Evolutionary conservation across 1,140 invertebrate species (phyloP).

Genomic region (Drosophila varians): DNA sequence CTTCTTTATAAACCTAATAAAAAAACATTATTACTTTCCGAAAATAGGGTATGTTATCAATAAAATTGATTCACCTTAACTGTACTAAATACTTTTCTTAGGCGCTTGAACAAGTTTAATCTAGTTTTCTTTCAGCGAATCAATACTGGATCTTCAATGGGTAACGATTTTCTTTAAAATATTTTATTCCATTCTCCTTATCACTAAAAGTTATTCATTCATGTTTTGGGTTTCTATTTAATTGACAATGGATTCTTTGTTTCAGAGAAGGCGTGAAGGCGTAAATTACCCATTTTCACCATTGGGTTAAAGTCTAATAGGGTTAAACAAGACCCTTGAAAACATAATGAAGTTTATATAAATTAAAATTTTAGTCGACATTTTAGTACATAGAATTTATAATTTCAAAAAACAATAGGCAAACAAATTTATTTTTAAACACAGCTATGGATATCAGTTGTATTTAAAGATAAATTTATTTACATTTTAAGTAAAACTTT

Average conservation of each 20-base stretch:
- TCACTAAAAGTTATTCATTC: neutral
- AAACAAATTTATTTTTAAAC: neutral
- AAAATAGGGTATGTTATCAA: neutral
- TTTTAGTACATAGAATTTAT: neutral
- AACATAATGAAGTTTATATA: neutral
- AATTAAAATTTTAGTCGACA: neutral
- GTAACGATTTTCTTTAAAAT: neutral
- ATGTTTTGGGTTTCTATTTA: neutral
- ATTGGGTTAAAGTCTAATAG: neutral
- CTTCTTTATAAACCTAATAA: constrained; percentile 10
- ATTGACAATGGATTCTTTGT: neutral
- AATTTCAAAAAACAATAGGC: neutral
- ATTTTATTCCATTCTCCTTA: neutral
- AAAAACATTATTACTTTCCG: neutral
- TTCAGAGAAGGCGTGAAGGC: constrained; percentile 1
- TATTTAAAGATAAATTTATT: neutral
- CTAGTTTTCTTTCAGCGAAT: neutral
- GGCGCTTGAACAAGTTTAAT: neutral
- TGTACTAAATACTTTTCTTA: neutral
- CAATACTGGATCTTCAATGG: neutral
- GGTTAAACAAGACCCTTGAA: neutral
- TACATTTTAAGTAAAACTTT: neutral
- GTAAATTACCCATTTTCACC: neutral
- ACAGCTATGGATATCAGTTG: neutral
- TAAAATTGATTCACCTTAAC: neutral